Percentiles rank a stretch among this genome's conserved stretches.
These are phyloP conservation scores for Fulmarus glacialis DNA, from an alignment of 2,113 vertebrate genomes.

Conservation along the genomic window DNA sequence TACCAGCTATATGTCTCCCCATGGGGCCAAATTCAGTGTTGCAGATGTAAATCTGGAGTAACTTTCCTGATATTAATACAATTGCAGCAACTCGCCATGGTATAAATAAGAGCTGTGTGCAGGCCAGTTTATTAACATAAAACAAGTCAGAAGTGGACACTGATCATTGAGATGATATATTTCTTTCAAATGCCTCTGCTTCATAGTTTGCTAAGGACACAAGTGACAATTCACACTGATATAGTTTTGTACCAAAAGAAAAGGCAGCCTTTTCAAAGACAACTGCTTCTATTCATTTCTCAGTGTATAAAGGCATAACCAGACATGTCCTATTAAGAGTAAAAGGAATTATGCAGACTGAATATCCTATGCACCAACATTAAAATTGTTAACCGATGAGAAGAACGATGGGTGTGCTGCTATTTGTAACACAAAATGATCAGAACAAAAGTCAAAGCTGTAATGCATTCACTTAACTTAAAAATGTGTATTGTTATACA, in stretches of 20 bases:
- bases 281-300: neutral
- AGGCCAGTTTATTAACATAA: neutral
- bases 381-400: constrained; percentile 25
- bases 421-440: constrained; percentile 52
- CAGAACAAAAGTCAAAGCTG: constrained; percentile 58
- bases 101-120: neutral
- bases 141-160: neutral
- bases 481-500: constrained; percentile 53
- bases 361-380: constrained; percentile 12
- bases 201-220: neutral
- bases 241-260: neutral
- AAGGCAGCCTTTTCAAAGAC: constrained; percentile 2
- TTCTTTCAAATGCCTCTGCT: neutral
- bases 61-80: neutral
- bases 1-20: neutral
- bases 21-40: neutral
- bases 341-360: constrained; percentile 38
- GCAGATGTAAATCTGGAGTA: neutral
- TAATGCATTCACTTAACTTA: constrained; percentile 50
- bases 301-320: neutral
- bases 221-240: neutral
- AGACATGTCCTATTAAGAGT: neutral
- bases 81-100: neutral
- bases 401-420: constrained; percentile 39
- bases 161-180: neutral